Base-by-base conservation (phyloP, 2,888 invertebrate genomes). In the Cryptosula pallasiana region DNA sequence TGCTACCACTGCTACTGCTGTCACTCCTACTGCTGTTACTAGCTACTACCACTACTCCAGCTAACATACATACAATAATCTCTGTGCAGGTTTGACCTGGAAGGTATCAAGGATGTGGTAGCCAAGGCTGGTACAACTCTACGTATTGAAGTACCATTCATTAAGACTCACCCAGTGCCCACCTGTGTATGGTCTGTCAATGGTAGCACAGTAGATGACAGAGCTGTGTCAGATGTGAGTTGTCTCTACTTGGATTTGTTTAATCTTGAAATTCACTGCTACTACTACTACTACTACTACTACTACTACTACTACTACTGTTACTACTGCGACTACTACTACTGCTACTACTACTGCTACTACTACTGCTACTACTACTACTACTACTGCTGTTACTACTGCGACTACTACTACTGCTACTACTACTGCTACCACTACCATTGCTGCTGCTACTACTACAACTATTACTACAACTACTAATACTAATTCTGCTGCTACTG, bases 41-140 rank as follows among this genome's bases (percentile, higher is more conserved):
- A n/a, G n/a, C n/a, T n/a, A n/a, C n/a, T n/a, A n/a, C n/a, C n/a
- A n/a, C n/a, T n/a, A n/a, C n/a, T n/a, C n/a, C n/a, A n/a, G n/a
- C n/a, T n/a, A n/a, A n/a, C n/a, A n/a, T n/a, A n/a, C n/a, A n/a
- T n/a, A n/a, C n/a, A n/a, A n/a, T n/a, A n/a, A n/a, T n/a, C 9
- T 9, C 9, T 45, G 9, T 45, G 45, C 32, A 63, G 92, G 82
- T 92, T 99, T 90, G 96, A 99, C 82, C 89, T 96, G 76, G 91
- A 93, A 63, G 93, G 92, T 72, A 91, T 98, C 69, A 91, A 94
- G 69, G 98, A 99, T 81, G 95, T 99, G 79, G 92, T 93, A 1
- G 96, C 99, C 1, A 90, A 94, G 77, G 98, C 98, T 75, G 99
- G 99, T 71, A 96, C 99, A 87, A 95, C 96, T 85, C 97, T 99